A percentile compares a stretch with the other conserved stretches of the same genome.
Evolutionary conservation across 1,140 invertebrate genomes (phyloP).

Genomic region (Apolygus lucorum): DNA sequence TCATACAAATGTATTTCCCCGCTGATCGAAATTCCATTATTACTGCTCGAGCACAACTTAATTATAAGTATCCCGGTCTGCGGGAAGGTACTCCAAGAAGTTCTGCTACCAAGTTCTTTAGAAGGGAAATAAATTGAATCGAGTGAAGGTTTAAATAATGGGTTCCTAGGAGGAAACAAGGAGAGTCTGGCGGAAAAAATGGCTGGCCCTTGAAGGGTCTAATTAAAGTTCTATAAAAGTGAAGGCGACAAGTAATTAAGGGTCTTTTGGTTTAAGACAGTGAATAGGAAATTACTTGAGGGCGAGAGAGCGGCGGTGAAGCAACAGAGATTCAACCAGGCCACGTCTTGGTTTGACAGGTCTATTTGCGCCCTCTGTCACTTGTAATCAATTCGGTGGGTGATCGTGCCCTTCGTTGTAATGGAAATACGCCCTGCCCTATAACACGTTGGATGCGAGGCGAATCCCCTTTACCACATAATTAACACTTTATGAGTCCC

Average conservation of each 20-base stretch:
- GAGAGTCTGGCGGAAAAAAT: not conserved
- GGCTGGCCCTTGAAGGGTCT: not conserved
- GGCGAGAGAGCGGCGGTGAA: not conserved
- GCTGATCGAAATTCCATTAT: too few species aligned
- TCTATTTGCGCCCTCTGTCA: constrained; percentile 19
- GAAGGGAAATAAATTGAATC: not conserved
- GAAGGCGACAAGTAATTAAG: constrained; percentile 1
- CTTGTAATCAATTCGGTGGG: constrained; percentile 19
- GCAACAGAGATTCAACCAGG: constrained; percentile 16
- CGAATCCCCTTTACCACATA: too few species aligned
- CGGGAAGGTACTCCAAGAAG: not conserved
- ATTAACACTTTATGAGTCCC: too few species aligned
- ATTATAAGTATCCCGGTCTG: not conserved
- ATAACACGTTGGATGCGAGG: too few species aligned
- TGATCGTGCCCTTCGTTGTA: constrained; percentile 9
- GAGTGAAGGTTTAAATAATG: not conserved
- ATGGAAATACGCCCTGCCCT: constrained; percentile 21
- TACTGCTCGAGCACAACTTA: not conserved
- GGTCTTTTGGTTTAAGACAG: not conserved
- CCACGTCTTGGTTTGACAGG: constrained; percentile 19
- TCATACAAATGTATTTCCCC: too few species aligned
- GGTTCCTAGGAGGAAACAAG: not conserved
- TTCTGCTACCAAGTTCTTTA: not conserved
- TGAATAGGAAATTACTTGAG: not conserved
- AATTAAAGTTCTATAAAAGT: constrained; percentile 2